Evolutionary conservation across 2,113 vertebrate genomes (phyloP).

Genomic region (Stictonetta naevosa): DNA sequence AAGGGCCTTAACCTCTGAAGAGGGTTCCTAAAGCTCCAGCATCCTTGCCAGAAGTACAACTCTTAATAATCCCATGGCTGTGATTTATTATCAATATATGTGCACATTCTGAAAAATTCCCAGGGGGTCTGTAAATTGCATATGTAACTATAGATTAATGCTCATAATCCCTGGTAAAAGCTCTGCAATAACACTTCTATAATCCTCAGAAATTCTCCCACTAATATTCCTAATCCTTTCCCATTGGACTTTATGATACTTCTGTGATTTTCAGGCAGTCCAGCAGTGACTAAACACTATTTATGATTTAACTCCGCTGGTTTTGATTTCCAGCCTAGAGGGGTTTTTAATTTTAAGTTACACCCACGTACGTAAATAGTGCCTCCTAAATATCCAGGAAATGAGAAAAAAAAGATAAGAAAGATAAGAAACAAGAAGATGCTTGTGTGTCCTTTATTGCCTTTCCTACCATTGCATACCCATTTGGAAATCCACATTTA

Average conservation of each 20-base stretch:
- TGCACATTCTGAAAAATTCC: constrained; percentile 14
- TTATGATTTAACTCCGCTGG: constrained; percentile 43
- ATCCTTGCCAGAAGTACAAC: background rate
- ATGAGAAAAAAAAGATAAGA: background rate
- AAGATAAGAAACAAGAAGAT: background rate
- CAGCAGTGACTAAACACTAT: constrained; percentile 44
- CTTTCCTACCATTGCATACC: background rate
- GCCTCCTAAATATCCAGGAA: constrained; percentile 20
- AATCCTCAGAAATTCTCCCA: constrained; percentile 40
- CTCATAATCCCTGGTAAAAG: constrained; percentile 57
- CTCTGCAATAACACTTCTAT: constrained; percentile 43
- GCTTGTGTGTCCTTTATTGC: background rate
- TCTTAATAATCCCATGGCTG: background rate
- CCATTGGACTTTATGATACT: constrained; percentile 43
- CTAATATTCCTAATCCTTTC: constrained; percentile 61
- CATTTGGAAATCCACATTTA: constrained; percentile 32
- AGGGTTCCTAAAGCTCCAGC: background rate
- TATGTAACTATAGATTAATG: constrained; percentile 58
- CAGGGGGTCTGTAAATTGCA: constrained; percentile 28
- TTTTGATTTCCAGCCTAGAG: constrained; percentile 53
- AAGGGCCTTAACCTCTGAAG: background rate
- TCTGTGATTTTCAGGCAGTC: constrained; percentile 48
- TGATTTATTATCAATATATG: constrained; percentile 6
- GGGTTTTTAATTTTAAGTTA: constrained; percentile 6
- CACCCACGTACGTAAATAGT: constrained; percentile 23